Conservation (phyloP, 2,797 vertebrate species). For the Furcifer pardalis region DNA sequence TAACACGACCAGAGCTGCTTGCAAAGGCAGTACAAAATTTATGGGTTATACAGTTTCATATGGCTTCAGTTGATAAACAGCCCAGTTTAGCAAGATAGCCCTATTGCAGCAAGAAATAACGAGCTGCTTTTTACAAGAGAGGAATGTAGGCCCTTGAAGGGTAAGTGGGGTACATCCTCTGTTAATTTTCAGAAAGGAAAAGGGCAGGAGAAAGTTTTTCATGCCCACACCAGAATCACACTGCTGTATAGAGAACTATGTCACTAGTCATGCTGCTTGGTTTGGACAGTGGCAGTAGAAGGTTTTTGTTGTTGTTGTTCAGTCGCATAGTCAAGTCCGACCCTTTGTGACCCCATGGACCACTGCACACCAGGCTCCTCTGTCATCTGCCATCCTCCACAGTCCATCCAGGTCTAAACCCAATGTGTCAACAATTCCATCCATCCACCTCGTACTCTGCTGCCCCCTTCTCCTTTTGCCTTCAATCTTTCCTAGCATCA, state of each 20-base stretch:
- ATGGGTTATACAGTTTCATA: slow-evolving; percentile 47
- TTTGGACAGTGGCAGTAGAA: neutral
- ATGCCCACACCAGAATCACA: neutral
- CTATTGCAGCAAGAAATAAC: slow-evolving; percentile 13
- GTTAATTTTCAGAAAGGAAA: slow-evolving; percentile 4
- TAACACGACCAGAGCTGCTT: neutral
- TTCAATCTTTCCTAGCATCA: too few relatives aligned
- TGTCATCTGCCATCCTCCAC: too few relatives aligned
- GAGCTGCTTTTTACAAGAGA: neutral
- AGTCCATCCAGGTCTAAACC: too few relatives aligned
- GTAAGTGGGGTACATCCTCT: neutral
- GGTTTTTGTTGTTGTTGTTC: too few relatives aligned
- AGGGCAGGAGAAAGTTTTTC: neutral
- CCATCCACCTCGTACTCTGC: too few relatives aligned
- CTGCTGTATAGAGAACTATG: neutral
- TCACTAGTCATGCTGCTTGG: too few relatives aligned
- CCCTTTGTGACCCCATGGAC: too few relatives aligned
- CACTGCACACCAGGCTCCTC: too few relatives aligned
- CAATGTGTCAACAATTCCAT: too few relatives aligned
- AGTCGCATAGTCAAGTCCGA: too few relatives aligned
- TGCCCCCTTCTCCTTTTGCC: too few relatives aligned
- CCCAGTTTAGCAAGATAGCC: slow-evolving; percentile 19
- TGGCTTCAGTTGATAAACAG: slow-evolving; percentile 18
- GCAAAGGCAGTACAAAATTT: slow-evolving; percentile 37
- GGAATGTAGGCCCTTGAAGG: neutral